Conservation (phyloP, 2,888 invertebrate genomes). For the Agrilus cyanescens region DNA sequence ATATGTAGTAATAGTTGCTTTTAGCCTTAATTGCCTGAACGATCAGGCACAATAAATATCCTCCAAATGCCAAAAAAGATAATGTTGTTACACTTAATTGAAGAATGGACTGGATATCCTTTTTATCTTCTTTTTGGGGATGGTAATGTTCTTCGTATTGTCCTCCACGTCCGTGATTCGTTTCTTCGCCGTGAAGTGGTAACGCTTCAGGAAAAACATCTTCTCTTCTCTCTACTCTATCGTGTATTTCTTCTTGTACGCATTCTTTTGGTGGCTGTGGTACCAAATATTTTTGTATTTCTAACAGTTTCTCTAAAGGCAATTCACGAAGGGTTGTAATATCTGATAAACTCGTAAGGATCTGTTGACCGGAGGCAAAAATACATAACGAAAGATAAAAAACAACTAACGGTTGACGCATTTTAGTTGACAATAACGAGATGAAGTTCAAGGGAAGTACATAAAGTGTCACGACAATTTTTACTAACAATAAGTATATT, state of each 20-base stretch:
- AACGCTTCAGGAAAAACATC: conserved; percentile 22
- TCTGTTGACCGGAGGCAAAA: conserved; percentile 16
- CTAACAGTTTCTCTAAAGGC: conserved; percentile 55
- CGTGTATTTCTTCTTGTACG: conserved; percentile 9
- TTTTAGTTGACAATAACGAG: too few relatives aligned
- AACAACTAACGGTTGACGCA: neutral
- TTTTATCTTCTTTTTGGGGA: conserved; percentile 39
- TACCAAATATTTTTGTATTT: conserved; percentile 28
- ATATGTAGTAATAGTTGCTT: conserved; percentile 23
- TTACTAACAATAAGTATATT: too few relatives aligned
- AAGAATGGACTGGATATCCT: conserved; percentile 54
- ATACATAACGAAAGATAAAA: neutral
- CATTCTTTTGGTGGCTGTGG: conserved; percentile 34
- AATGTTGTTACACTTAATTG: conserved; percentile 66
- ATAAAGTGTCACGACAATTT: too few relatives aligned
- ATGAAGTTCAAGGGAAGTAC: too few relatives aligned
- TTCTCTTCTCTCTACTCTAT: conserved; percentile 1
- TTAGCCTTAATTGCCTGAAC: conserved; percentile 64
- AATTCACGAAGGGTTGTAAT: conserved; percentile 52
- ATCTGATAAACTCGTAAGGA: conserved; percentile 25
- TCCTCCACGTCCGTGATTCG: conserved; percentile 23
- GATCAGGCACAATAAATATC: conserved; percentile 66
- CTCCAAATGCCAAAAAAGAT: conserved; percentile 75
- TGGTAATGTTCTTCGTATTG: conserved; percentile 21
- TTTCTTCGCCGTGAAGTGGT: conserved; percentile 22